These are phyloP conservation scores for Geopemphigus sp. DNA, from an alignment of 1,140 invertebrate species.

Conservation along the genomic window DNA sequence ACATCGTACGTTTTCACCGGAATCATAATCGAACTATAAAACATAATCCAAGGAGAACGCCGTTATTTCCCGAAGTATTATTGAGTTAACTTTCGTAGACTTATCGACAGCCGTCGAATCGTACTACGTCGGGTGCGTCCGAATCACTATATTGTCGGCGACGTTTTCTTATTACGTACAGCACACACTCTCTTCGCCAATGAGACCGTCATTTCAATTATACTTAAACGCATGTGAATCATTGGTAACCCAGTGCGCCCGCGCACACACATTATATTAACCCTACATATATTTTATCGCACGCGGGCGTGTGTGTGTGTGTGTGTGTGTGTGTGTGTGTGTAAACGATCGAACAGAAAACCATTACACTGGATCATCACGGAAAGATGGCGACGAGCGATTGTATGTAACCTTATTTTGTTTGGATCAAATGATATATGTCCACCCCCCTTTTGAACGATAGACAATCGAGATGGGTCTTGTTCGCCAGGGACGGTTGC, in stretches of 20 bases:
- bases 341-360: slow-evolving; percentile 17
- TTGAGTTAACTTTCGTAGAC: no score
- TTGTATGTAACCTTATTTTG: slow-evolving; percentile 17
- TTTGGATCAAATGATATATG: neutral
- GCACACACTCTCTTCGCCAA: neutral
- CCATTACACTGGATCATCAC: slow-evolving; percentile 1
- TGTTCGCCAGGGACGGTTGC: neutral
- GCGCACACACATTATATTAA: neutral
- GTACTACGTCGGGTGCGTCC: neutral
- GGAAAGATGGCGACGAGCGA: slow-evolving; percentile 27
- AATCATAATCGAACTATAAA: no score
- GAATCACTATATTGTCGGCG: neutral
- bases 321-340: neutral
- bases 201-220: neutral
- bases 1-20: no score
- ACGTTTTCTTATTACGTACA: neutral
- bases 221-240: neutral
- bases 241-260: neutral
- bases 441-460: neutral
- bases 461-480: neutral
- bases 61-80: no score
- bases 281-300: neutral
- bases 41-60: no score
- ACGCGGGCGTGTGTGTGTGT: neutral
- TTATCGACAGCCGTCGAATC: no score